Percentiles rank a stretch among this genome's conserved stretches.
Conservation (phyloP, 2,113 vertebrate species). For the Aspidoscelis tigris region DNA sequence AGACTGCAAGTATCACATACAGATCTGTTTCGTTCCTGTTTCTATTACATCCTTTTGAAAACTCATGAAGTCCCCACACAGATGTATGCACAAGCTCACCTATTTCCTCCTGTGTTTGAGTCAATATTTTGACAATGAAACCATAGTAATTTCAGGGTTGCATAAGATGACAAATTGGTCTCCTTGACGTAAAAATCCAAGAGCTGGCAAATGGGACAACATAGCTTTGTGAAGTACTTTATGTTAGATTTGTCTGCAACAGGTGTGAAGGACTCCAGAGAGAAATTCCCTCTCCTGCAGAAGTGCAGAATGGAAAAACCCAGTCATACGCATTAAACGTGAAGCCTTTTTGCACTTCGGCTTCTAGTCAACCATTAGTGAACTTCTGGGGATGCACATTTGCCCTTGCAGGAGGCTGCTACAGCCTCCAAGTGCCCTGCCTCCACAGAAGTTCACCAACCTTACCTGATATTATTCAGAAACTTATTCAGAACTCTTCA, state of each 20-base stretch:
- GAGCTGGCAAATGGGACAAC: neutral
- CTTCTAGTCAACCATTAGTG: too few relatives aligned
- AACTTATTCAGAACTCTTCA: too few relatives aligned
- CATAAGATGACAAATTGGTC: constrained; percentile 30
- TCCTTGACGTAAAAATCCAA: neutral
- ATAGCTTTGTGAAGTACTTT: neutral
- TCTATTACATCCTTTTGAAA: neutral
- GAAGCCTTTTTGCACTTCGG: too few relatives aligned
- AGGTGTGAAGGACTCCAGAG: rapidly evolving
- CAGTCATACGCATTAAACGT: too few relatives aligned
- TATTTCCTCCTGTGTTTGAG: constrained; percentile 41
- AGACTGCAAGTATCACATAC: neutral
- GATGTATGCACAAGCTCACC: neutral
- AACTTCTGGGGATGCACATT: too few relatives aligned
- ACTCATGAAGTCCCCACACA: neutral
- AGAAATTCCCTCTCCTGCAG: neutral
- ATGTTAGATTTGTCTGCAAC: neutral
- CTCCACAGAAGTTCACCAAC: too few relatives aligned
- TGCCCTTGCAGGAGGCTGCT: too few relatives aligned
- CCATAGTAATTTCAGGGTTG: constrained; percentile 11
- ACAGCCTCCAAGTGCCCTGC: too few relatives aligned
- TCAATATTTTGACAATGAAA: constrained; percentile 50
- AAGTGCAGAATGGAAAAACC: too few relatives aligned
- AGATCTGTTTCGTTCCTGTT: neutral
- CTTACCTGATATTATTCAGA: too few relatives aligned